Base-by-base conservation (phyloP, 2,113 vertebrate genomes). In the Talpa occidentalis region DNA sequence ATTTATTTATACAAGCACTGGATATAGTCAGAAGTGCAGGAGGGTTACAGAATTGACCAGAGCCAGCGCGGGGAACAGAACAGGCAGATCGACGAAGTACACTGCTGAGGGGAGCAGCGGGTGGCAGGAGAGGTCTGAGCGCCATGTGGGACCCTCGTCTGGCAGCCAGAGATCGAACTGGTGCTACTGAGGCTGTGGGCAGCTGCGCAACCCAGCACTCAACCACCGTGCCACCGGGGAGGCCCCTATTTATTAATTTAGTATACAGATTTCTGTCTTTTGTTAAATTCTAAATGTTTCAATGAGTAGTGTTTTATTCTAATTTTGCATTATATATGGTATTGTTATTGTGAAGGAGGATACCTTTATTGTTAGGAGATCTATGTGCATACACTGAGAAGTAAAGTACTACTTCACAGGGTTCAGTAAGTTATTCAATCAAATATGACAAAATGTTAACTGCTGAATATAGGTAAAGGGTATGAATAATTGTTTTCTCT, bases 201-300 rank as follows among this genome's bases (percentile, higher is more conserved):
- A n/a, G n/a, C n/a, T n/a, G n/a, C n/a, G n/a, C n/a, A n/a, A n/a
- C n/a, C n/a, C n/a, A n/a, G n/a, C n/a, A n/a, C n/a, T n/a, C n/a
- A n/a, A n/a, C n/a, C n/a, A n/a, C n/a, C n/a, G n/a, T n/a, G n/a
- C n/a, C n/a, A n/a, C n/a, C n/a, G n/a, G n/a, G n/a, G n/a, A n/a
- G n/a, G n/a, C n/a, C n/a, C n/a, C n/a, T 64, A 64, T 26, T 16
- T 72, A 14, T 70, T 56, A 35, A 76, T 30, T 70, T 26, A 76
- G 37, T 70, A 3, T 64, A 79, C 0, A 44, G 60, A 56, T 88
- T 72, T 82, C 49, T 64, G 42, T 40, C 78, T 79, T 83, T 47
- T 83, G 12, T 92, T 78, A 95, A 91, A 78, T 59, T 91, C 42
- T 69, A 83, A 88, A 59, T 17, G 17, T n/a, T 62, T 91, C 22